phyloP scores from a whole-genome alignment of 2,888 invertebrate genomes.

The Protodeltote pygarga region DNA sequence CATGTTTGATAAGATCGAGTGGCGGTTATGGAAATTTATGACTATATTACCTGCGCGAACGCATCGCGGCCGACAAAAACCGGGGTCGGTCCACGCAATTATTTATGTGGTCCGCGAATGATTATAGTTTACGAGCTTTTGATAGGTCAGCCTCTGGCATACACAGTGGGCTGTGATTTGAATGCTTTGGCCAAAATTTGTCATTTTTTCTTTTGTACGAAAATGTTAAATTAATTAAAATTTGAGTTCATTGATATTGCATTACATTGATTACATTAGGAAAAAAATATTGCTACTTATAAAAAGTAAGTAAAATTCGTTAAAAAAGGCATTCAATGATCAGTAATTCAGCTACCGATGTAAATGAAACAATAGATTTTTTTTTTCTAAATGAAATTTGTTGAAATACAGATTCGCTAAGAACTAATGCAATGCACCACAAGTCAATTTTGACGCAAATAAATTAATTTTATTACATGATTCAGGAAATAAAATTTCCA shows the following conservation, averaged over 20 bases:
- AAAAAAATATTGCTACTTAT: no score
- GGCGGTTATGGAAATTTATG: conserved; percentile 87
- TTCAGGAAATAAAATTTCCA: conserved; percentile 57
- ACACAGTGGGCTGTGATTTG: conserved; percentile 51
- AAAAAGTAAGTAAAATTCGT: no score
- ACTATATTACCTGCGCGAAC: conserved; percentile 86
- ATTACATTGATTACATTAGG: no score
- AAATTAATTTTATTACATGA: conserved; percentile 48
- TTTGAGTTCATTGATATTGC: no score
- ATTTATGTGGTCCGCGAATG: conserved; percentile 84
- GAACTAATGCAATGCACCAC: conserved; percentile 16
- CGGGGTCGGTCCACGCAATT: conserved; percentile 80
- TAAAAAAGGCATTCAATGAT: no score
- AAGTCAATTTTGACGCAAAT: conserved; percentile 33
- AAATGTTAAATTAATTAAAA: no score
- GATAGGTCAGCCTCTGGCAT: conserved; percentile 76
- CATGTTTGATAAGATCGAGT: conserved; percentile 87
- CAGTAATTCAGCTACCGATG: no score
- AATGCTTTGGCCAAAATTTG: conserved; percentile 44
- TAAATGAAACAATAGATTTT: no score
- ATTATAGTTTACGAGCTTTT: conserved; percentile 84
- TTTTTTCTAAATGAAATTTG: no score
- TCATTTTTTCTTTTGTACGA: conserved; percentile 18
- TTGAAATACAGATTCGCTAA: conserved; percentile 7
- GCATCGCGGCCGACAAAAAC: conserved; percentile 81